Base-by-base conservation (phyloP, 2,797 vertebrate genomes). In the Esox lucius region DNA sequence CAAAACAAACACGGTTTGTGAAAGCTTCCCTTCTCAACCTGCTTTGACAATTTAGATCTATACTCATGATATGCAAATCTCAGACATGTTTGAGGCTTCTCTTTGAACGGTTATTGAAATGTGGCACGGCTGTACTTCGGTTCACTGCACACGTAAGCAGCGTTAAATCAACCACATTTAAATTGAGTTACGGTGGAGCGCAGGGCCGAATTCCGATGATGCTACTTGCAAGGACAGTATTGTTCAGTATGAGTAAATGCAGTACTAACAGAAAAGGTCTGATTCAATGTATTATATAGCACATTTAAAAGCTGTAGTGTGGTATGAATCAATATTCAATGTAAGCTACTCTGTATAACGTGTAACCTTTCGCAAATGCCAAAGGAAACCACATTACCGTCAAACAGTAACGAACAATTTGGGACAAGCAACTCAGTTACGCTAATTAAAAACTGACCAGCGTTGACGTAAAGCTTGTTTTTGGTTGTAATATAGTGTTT, bases 61-160 rank as follows among this genome's bases (percentile, higher is more conserved):
- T 48, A 84, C 70, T n/a, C n/a, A 73, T 74, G 86, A 91, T 87
- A 89, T 91, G 87, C 78, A 91, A 89, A 92, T 91, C 26, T 19
- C 4, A 33, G 24, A 56, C 74, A 81, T 68, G 81, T 78, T 80
- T 59, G 76, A 84, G 78, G 83, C 82, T 81, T 85, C 77, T 79
- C 76, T 90, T 79, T 82, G 80, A 75, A 79, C 85, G 86, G 89
- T 87, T 90, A 89, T 86, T 87, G 76, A 88, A 90, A 87, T 85
- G 84, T 89, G 90, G 84, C 80, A 84, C 17, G 24, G 78, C 42
- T 17, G 69, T 75, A 77, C 73, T 78, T 82, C 62, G 80, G 79
- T 87, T 93, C 88, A 84, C 70, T 81, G 87, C 78, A 77, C 83
- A 73, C 75, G 75, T 81, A 79, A 91, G 80, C 80, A 73, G 81